Evolutionary conservation across 2,797 vertebrate genomes (phyloP).

Genomic region (Micropoecilia bifurca): DNA sequence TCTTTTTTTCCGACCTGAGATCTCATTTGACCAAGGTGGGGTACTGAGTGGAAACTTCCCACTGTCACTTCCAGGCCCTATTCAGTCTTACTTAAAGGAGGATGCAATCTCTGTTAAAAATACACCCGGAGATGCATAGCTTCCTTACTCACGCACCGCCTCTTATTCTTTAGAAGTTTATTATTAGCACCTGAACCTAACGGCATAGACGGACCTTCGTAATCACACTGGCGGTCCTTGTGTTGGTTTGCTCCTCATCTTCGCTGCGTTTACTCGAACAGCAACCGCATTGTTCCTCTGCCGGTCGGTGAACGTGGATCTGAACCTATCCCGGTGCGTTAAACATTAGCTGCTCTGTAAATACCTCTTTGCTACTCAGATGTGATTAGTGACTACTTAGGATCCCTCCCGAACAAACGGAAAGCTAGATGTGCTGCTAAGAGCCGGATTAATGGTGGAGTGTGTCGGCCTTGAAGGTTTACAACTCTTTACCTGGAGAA

Average conservation of each 20-base stretch:
- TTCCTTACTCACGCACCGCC: background rate
- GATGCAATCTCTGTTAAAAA: conserved; percentile 33
- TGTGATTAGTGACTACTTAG: conserved; percentile 61
- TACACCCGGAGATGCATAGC: background rate
- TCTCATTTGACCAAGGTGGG: conserved; percentile 32
- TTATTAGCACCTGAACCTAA: conserved; percentile 38
- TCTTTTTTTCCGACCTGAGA: conserved; percentile 35
- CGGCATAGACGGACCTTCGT: conserved; percentile 19
- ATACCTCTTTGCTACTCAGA: conserved; percentile 54
- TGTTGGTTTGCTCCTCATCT: conserved; percentile 13
- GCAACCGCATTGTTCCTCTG: conserved; percentile 58
- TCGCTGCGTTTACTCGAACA: conserved; percentile 48
- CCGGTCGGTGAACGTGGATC: conserved; percentile 53
- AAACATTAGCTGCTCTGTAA: conserved; percentile 65
- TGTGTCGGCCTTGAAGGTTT: conserved; percentile 35
- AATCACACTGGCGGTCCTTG: conserved; percentile 11
- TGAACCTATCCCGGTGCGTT: conserved; percentile 44
- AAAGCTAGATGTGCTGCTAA: conserved; percentile 50
- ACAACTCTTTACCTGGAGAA: conserved; percentile 9
- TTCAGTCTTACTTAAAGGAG: conserved; percentile 35
- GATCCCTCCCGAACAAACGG: conserved; percentile 41
- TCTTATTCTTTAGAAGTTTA: background rate
- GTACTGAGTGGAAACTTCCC: conserved; percentile 35
- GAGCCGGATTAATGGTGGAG: conserved; percentile 24
- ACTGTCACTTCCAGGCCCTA: conserved; percentile 21